Evolutionary conservation across 2,797 vertebrate genomes (phyloP).

Genomic region (Galago senegalensis): DNA sequence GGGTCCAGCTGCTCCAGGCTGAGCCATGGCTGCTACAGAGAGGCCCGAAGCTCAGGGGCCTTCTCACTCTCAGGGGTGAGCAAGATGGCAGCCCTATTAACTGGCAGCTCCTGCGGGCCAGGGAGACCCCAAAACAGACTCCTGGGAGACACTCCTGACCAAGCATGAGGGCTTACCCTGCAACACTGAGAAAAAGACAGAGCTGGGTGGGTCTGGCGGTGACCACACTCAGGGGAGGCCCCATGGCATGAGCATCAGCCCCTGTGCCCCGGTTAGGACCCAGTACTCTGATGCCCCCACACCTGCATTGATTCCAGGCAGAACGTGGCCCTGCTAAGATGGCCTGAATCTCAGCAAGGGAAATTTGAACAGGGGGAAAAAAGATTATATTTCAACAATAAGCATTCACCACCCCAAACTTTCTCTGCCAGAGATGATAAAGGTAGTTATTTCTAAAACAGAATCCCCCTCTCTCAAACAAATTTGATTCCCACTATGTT

Average conservation of each 20-base stretch:
- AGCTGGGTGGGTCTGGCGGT: too few species aligned
- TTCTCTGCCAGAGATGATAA: background rate
- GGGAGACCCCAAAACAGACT: background rate
- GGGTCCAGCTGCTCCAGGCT: background rate
- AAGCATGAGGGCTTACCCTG: background rate
- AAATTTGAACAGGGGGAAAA: too few species aligned
- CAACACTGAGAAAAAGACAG: background rate
- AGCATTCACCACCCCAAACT: background rate
- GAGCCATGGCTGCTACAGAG: background rate
- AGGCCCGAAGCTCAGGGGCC: background rate
- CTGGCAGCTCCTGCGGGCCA: background rate
- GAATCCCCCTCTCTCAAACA: background rate
- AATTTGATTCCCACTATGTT: background rate
- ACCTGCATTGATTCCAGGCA: too few species aligned
- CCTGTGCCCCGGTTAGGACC: background rate
- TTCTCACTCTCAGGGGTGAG: background rate
- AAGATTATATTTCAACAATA: too few species aligned
- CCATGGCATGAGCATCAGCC: too few species aligned
- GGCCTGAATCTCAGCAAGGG: background rate
- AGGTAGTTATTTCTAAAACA: background rate
- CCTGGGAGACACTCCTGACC: background rate
- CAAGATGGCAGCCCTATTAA: background rate
- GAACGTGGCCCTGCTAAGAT: accelerated
- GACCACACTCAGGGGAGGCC: background rate
- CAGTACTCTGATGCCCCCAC: too few species aligned